Evolutionary conservation across 1,140 invertebrate genomes (phyloP).

Genomic region (Mya arenaria): DNA sequence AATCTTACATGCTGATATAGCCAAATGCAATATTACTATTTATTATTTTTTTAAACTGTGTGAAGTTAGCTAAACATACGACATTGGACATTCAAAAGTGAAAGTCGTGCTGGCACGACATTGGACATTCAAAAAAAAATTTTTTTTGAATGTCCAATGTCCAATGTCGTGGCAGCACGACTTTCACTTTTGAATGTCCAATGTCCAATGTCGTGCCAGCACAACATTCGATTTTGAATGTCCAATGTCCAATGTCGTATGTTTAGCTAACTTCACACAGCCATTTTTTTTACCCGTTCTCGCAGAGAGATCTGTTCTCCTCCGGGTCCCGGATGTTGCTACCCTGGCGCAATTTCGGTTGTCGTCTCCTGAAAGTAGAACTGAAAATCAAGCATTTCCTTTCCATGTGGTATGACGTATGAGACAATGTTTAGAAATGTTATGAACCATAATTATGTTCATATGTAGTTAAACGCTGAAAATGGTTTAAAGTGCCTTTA

Average conservation of each 20-base stretch:
- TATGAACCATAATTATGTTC: neutral
- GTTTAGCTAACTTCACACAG: neutral
- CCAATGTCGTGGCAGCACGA: neutral
- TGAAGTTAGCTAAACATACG: too few relatives aligned
- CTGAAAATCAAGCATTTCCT: too few relatives aligned
- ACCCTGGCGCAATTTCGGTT: constrained; percentile 40
- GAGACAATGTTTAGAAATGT: neutral
- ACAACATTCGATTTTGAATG: neutral
- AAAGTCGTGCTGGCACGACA: too few relatives aligned
- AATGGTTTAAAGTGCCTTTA: neutral
- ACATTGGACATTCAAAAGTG: too few relatives aligned
- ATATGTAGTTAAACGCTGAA: neutral
- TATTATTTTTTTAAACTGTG: too few relatives aligned
- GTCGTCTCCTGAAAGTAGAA: constrained; percentile 21
- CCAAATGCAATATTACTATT: too few relatives aligned
- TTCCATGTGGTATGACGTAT: neutral
- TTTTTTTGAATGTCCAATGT: neutral
- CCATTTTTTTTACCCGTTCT: constrained; percentile 29
- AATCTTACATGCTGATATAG: too few relatives aligned
- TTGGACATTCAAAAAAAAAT: too few relatives aligned
- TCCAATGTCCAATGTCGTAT: too few relatives aligned
- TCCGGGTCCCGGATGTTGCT: constrained; percentile 24
- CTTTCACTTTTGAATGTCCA: neutral
- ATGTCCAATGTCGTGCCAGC: too few relatives aligned
- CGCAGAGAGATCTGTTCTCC: constrained; percentile 44